Evolutionary conservation across 1,140 invertebrate species (phyloP), one percentile per base, ranked within the genome.

Genomic region (Drosophila tropicalis): DNA sequence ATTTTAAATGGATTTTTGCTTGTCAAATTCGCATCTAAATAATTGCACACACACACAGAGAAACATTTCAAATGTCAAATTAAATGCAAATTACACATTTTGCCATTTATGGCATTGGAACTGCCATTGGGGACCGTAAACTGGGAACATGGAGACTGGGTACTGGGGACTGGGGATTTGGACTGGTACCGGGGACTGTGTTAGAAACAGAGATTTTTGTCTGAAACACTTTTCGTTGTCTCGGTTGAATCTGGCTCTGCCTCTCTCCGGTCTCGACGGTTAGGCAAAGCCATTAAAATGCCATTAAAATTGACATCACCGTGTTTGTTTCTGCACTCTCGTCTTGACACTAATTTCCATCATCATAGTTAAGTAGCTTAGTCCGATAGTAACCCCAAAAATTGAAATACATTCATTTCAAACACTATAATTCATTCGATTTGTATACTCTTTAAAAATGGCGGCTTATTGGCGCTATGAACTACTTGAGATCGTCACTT

Each of bases 71-170:
- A 62, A 86, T 82, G 72, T 82, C 82, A 87, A 87, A 86, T 86
- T 82, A 86, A 86, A 82, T 82, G 75, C 79, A 87, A 86, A 86
- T 86, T 87, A 82, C 79, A 85, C 75, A 85, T 81, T 51, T 78
- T 85, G 66, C 63, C 69, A 83, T 84, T 83, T 80, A 79, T 64
- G 56, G 65, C 36, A 39, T 39, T 39, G 36, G 36, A 39, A 39
- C 44, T 57, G 62, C 56, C 25, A 44, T 54, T 64, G 51, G 47
- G 15, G 15, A 62, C 29, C 25, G 60, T 17, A 6, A 5, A 22
- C 44, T 51, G 44, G 44, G 15, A 40, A 40, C 39, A 44, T 63
- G 51, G 47, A 22, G n/a, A 61, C 19, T 32, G 60, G 17, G 3
- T n/a, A 22, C 44, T 51, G 44, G 17, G 15, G 12, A 41, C 1